Evolutionary conservation across 2,797 vertebrate genomes (phyloP), one percentile per base, ranked within the genome.

Genomic region (Perodicticus potto): DNA sequence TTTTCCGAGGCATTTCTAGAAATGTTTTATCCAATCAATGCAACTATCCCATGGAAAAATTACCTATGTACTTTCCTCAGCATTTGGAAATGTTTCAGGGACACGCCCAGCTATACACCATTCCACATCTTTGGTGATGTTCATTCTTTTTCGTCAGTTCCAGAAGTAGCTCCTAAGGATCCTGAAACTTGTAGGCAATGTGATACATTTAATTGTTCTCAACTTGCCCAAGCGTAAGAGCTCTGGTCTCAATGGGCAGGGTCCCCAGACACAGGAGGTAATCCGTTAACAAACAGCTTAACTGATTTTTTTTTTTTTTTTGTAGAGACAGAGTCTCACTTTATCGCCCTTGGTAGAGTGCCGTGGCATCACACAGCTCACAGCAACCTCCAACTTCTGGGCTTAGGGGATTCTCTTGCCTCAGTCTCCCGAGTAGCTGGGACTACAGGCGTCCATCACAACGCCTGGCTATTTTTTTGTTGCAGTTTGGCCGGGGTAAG

Each of bases 111-210:
- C 25, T 65, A 9, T 40, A 20, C 5, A 34, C 8, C 34, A 19
- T 61, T 70, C 57, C 59, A 1, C 34, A 19, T 87, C 43, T 76
- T 91, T 27, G 27, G n/a, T 40, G 49, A 74, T 11, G 14, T 57
- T 23, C 49, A 72, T 86, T 93, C 59, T 6, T 95, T 92, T 95
- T 80, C 43, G 74, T 91, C 59, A 86, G 22, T 80, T 91, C 40
- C 63, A 32, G 53, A 70, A 84, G 23, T 27, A 93, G 40, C n/a
- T 69, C 89, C 25, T 61, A 89, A 72, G 9, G 43, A 80, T 88
- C 37, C 40, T 76, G n/a, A 16, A 83, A 49, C 22, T 69, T 90
- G 45, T 2, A 86, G 89, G 34, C n/a, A 55, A 37, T 45, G 43
- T 25, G 40, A 89, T 53, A 49, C 80, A 95, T 73, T 77, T 86